These are phyloP conservation scores for Watsonalla binaria DNA, from an alignment of 2,888 invertebrate genomes.

Conservation along the genomic window DNA sequence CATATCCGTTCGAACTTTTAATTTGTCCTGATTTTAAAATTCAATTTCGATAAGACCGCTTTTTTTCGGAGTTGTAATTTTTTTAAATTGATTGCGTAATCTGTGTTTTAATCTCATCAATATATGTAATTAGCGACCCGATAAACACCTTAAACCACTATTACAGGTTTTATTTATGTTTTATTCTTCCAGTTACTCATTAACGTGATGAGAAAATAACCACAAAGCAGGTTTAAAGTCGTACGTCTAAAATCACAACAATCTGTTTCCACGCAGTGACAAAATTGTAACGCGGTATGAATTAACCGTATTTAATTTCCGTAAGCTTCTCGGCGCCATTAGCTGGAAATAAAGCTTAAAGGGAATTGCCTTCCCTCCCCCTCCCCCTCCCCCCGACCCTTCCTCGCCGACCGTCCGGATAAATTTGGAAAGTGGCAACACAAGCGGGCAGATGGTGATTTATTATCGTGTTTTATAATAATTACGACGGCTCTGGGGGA, in stretches of 20 bases:
- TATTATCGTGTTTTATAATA: conserved; percentile 74
- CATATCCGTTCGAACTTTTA: no score
- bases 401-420: conserved; percentile 38
- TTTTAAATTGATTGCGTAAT: no score
- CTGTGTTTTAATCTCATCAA: no score
- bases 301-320: conserved; percentile 66
- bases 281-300: conserved; percentile 44
- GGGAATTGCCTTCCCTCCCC: conserved; percentile 41
- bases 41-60: no score
- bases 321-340: conserved; percentile 57
- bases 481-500: conserved; percentile 55
- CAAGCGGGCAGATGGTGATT: conserved; percentile 72
- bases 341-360: conserved; percentile 61
- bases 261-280: conserved; percentile 28
- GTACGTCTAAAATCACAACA: conserved; percentile 10
- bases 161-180: no score
- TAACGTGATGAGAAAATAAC: conserved; percentile 4
- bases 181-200: no score
- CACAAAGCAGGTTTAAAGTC: conserved; percentile 20
- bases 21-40: no score
- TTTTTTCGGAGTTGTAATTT: no score
- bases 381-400: conserved; percentile 8
- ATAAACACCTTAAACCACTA: no score
- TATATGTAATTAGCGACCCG: no score
- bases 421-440: conserved; percentile 70